These are phyloP conservation scores for Tribolium castaneum DNA, from an alignment of 1,140 invertebrate species.

Conservation along the genomic window DNA sequence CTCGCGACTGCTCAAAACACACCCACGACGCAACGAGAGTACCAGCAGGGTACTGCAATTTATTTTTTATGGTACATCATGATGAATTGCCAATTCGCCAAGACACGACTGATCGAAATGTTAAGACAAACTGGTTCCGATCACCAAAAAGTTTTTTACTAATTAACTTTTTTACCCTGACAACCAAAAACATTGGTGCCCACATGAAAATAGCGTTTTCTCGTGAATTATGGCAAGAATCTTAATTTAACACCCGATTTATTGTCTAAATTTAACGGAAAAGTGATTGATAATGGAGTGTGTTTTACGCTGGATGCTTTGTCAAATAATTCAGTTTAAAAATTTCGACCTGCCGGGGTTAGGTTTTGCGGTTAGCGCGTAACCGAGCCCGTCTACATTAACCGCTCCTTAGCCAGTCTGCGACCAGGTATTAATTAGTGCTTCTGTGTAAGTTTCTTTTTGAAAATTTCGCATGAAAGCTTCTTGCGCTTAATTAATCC, in stretches of 20 bases:
- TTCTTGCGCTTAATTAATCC: conserved; percentile 21
- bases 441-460: no score
- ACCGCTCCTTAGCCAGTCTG: not conserved
- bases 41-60: not conserved
- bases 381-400: not conserved
- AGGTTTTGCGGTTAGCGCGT: not conserved
- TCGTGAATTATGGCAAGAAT: no score
- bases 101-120: not conserved
- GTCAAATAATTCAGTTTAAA: no score
- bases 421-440: no score
- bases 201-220: no score
- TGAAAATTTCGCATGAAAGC: not conserved
- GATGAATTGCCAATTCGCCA: not conserved
- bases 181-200: no score
- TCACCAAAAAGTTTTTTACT: not conserved
- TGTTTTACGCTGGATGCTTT: no score
- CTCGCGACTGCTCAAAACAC: not conserved
- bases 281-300: no score
- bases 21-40: not conserved
- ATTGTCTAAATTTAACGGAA: no score
- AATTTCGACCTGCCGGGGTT: not conserved
- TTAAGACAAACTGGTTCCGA: not conserved
- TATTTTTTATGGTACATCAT: not conserved
- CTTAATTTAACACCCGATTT: no score
- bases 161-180: no score